Base-by-base conservation (phyloP, 2,113 vertebrate species). In the Calidris pygmaea region DNA sequence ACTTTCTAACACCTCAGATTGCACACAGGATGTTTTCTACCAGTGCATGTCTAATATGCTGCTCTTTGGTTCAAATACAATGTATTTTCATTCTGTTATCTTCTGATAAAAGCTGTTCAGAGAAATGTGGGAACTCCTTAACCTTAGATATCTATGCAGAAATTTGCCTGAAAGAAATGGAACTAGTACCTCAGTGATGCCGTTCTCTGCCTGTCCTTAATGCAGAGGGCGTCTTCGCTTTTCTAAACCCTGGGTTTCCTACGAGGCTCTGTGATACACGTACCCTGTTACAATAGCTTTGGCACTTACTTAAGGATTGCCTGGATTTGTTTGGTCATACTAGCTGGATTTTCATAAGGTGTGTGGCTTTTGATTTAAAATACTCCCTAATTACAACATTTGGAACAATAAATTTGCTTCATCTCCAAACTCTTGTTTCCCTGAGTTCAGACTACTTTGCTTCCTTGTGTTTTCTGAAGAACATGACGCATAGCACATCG, bases 361-460 rank as follows among this genome's bases (percentile, higher is more conserved):
- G 87, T 87, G 93, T 94, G 87, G 55, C 89, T 95, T 34, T 83
- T 96, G 60, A 24, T 92, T 63, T 83, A 89, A 93, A 87, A 74
- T 85, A 19, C 56, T 94, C 85, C 96, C 65, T 75, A 16, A 81
- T 87, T 95, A 93, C 86, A 92, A 81, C 81, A 92, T 55, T 86
- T 83, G 83, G 89, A 97, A 96, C 78, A 97, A 97, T 98, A 98
- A 98, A 97, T 90, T 87, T 79, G 79, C 89, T 97, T 97, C 76
- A 83, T 97, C 67, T 97, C 78, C 89, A 52, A 68, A 63, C 50
- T 81, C 55, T 48, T 74, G 58, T 79, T 84, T 91, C 45, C 76
- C 72, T 89, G 60, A 78, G 80, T 88, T 80, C 37, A 14, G 60
- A 76, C 19, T 79, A 5, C 21, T 89, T 93, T 70, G 37, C 30